A percentile compares a stretch with the other conserved stretches of the same genome.
Conservation (phyloP, 2,797 vertebrate species). For the Alauda arvensis region DNA sequence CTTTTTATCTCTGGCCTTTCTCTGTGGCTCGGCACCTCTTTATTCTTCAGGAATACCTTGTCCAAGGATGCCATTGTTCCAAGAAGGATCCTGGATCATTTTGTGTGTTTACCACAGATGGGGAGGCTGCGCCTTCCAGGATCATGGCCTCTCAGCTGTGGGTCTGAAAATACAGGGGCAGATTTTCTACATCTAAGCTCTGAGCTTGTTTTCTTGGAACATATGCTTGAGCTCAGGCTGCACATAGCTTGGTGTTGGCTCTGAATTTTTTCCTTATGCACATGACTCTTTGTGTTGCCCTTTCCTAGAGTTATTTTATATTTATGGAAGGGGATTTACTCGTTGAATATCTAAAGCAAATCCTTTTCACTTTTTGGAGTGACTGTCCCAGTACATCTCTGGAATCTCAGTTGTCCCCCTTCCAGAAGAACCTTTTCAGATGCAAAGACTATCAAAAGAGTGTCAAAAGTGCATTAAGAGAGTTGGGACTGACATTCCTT, state of each 20-base stretch:
- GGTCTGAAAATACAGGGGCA: background rate
- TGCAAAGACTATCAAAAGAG: background rate
- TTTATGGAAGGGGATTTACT: background rate
- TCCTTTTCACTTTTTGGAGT: background rate
- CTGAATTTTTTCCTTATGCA: background rate
- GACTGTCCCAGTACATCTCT: background rate
- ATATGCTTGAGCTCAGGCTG: background rate
- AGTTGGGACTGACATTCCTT: background rate
- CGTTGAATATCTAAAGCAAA: background rate
- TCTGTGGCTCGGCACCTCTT: background rate
- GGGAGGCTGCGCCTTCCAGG: background rate
- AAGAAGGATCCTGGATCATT: background rate
- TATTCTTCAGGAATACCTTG: background rate
- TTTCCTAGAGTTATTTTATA: background rate
- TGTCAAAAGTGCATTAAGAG: background rate
- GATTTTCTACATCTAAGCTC: background rate
- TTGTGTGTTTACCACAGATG: background rate
- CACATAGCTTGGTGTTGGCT: background rate
- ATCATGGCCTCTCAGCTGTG: background rate
- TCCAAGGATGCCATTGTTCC: background rate
- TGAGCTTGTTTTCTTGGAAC: background rate
- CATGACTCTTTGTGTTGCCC: background rate
- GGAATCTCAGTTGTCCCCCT: background rate
- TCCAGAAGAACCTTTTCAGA: background rate
- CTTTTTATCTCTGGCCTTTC: background rate